Evolutionary conservation across 2,113 vertebrate species (phyloP).

Genomic region (Oryctolagus cuniculus): DNA sequence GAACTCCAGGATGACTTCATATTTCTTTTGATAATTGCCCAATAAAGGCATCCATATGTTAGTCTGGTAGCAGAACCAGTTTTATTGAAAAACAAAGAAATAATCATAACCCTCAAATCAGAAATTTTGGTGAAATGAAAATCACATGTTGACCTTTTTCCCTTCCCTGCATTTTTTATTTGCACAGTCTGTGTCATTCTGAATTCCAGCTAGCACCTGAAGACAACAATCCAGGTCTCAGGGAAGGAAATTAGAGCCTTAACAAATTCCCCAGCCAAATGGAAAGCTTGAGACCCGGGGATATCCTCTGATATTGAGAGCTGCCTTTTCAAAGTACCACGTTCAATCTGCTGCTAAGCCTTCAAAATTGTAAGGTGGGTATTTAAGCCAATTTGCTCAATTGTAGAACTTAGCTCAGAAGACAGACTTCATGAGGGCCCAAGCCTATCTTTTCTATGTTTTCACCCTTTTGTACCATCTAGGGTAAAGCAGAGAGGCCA

Average conservation of each 20-base stretch:
- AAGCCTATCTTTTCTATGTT: not conserved
- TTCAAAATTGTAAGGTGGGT: slow-evolving; percentile 32
- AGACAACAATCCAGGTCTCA: not conserved
- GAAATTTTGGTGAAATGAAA: slow-evolving; percentile 60
- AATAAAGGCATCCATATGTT: slow-evolving; percentile 52
- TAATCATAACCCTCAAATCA: slow-evolving; percentile 52
- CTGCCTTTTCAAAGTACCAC: slow-evolving; percentile 2
- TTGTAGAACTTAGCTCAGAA: slow-evolving; percentile 17
- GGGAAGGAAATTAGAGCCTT: slow-evolving; percentile 39
- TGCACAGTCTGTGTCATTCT: not conserved
- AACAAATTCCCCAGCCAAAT: not conserved
- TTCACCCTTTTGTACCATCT: not conserved
- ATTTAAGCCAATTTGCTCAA: slow-evolving; percentile 33
- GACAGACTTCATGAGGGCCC: not conserved
- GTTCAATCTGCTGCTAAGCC: slow-evolving; percentile 57
- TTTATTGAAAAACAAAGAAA: slow-evolving; percentile 55
- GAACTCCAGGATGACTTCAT: not conserved
- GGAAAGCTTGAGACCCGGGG: not conserved
- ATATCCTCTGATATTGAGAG: not conserved
- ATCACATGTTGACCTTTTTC: slow-evolving; percentile 49
- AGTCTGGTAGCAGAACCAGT: slow-evolving; percentile 49
- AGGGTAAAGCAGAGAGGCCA: not conserved
- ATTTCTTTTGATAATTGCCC: slow-evolving; percentile 65
- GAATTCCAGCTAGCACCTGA: slow-evolving; percentile 62
- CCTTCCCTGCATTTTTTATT: slow-evolving; percentile 27